These are phyloP conservation scores for Sycophaga agraensis DNA, from an alignment of 1,140 invertebrate species.

Conservation along the genomic window DNA sequence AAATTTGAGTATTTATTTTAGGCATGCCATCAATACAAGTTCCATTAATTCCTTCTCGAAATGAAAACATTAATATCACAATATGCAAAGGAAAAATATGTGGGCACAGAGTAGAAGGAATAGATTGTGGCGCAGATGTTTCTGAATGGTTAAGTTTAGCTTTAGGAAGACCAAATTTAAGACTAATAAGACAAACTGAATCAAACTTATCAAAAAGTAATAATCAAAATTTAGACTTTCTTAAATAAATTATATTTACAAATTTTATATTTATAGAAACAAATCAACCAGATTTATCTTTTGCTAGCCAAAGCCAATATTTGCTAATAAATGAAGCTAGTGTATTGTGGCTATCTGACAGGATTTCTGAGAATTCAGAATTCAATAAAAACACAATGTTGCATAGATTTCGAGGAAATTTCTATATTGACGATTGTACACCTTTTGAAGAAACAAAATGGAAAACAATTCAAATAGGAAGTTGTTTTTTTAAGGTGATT, in stretches of 20 bases:
- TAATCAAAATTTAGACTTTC: too few species aligned
- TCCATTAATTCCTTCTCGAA: slow-evolving; percentile 44
- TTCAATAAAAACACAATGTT: slow-evolving; percentile 61
- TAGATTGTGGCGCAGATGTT: slow-evolving; percentile 80
- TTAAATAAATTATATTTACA: slow-evolving; percentile 18
- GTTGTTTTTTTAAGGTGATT: slow-evolving; percentile 66
- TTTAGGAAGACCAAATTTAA: slow-evolving; percentile 66
- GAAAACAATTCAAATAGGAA: slow-evolving; percentile 70
- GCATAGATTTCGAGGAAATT: slow-evolving; percentile 70
- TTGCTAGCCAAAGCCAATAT: slow-evolving; percentile 88
- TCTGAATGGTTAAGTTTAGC: slow-evolving; percentile 75
- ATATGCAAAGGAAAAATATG: slow-evolving; percentile 82
- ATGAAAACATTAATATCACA: slow-evolving; percentile 41
- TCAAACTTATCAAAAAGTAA: slow-evolving; percentile 33
- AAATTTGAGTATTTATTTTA: slow-evolving; percentile 44
- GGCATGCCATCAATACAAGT: slow-evolving; percentile 57
- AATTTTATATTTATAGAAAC: slow-evolving; percentile 37
- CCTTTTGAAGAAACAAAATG: slow-evolving; percentile 79
- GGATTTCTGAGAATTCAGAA: slow-evolving; percentile 59
- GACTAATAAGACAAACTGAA: slow-evolving; percentile 67
- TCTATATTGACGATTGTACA: slow-evolving; percentile 63
- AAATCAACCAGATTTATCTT: slow-evolving; percentile 62
- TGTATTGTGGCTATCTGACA: slow-evolving; percentile 67
- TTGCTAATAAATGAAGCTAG: slow-evolving; percentile 79
- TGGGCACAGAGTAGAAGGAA: slow-evolving; percentile 74